Base-by-base conservation (phyloP, 2,888 invertebrate species). In the Xanthia icteritia region DNA sequence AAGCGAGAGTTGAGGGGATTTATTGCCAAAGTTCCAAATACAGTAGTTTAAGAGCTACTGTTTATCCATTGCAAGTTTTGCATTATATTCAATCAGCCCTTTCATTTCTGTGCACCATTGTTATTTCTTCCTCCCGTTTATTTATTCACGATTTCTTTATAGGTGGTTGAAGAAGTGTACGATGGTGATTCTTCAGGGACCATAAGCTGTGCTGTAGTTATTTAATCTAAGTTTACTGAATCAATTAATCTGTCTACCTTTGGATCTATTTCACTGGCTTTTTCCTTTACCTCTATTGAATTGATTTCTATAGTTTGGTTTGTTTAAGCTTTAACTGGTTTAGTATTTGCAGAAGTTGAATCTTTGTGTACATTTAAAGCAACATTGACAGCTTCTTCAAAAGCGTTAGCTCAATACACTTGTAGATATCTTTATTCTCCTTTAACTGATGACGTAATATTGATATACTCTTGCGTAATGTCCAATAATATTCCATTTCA, bases 401-500 rank as follows among this genome's bases (percentile, higher is more conserved):
- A 31, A 1, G 27, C 20, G 31, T 54, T 39, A 27, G 3, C 31
- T 48, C 17, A 54, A 48, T 45, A 27, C n/a, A 76, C 20, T 39
- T 27, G 1, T 45, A 11, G 2, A 45, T 17, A 54, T 61, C 6
- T 27, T 20, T 54, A 73, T 54, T 54, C 20, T 68, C 0, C 13
- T 56, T 31, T 20, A 39, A 54, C 2, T 8, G 31, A 58, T 84
- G 31, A 69, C 11, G 42, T 13, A 45, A 73, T 58, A 56, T 56
- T 66, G 3, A n/a, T 20, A 23, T 1, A n/a, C 11, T 45, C 23
- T 61, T 66, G 15, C 42, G 60, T 68, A 45, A 56, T 54, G 42
- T 39, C 51, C 67, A 51, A 45, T n/a, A 20, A 5, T 13, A 36
- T 63, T 51, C 39, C 1, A 54, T 73, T 82, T 80, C 74, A 75